phyloP scores from a whole-genome alignment of 2,888 invertebrate genomes.

The Dasysyrphus tricinctus region DNA sequence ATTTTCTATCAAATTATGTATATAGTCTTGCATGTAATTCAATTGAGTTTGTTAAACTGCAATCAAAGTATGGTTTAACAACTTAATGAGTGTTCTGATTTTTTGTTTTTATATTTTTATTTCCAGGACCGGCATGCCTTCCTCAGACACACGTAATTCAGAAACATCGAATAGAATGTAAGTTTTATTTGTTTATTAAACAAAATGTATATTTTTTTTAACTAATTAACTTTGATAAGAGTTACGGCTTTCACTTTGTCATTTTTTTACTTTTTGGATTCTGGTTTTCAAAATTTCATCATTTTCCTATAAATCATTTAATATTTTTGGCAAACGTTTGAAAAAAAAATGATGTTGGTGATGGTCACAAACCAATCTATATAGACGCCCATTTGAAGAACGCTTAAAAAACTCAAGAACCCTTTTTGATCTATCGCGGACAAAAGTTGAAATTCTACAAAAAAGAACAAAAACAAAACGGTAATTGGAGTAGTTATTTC shows the following conservation, averaged over 20 bases:
- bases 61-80: constrained; percentile 16
- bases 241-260: constrained; percentile 10
- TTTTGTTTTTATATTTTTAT: constrained; percentile 21
- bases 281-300: constrained; percentile 8
- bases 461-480: constrained; percentile 76
- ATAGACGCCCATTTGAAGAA: constrained; percentile 69
- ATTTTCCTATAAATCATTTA: constrained; percentile 18
- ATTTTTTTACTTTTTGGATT: constrained; percentile 17
- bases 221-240: constrained; percentile 20
- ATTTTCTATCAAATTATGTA: constrained; percentile 57
- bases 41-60: constrained; percentile 52
- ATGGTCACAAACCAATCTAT: constrained; percentile 34
- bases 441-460: constrained; percentile 73
- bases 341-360: constrained; percentile 30
- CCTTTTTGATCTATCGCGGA: constrained; percentile 74
- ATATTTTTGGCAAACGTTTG: constrained; percentile 34
- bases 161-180: constrained; percentile 61
- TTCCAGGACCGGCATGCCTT: constrained; percentile 76
- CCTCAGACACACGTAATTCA: constrained; percentile 62
- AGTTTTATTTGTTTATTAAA: constrained; percentile 49
- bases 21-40: constrained; percentile 53
- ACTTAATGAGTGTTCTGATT: constrained; percentile 39
- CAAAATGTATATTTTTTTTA: neutral
- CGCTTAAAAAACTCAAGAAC: constrained; percentile 75
- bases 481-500: constrained; percentile 63